Evolutionary conservation across 2,797 vertebrate genomes (phyloP), one percentile per base, ranked within the genome.

Genomic region (Arctocebus calabarensis): DNA sequence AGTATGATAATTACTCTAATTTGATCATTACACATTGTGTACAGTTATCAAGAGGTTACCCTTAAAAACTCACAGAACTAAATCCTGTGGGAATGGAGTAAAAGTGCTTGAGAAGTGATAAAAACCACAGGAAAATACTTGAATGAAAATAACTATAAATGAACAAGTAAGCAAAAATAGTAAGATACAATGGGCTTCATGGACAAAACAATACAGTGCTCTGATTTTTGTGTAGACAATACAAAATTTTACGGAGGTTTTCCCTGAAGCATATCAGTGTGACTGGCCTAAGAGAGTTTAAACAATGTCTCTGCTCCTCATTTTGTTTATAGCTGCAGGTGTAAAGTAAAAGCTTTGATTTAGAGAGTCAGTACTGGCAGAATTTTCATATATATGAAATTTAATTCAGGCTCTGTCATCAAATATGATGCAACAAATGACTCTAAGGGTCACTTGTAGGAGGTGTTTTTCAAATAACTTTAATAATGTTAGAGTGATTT

Each of bases 401-500:
- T 88, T 92, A 66, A 82, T 61, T 94, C 66, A 16, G 37, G 25
- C 85, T 61, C 91, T 82, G 20, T 70, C 40, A 86, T 78, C 32
- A 86, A 84, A 73, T 74, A 77, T 40, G 13, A 59, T 3, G 5
- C 1, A 57, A 7, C 14, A 73, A 75, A 75, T 95, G 84, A 45
- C 17, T 83, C 12, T 34, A 32, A 77, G 23, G 17, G 73, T 85
- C 25, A 90, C 5, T 59, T 55, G 7, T 37, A 70, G 59, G n/a
- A 81, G 8, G 43, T 1, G 3, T 90, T 91, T 95, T 61, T 86
- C 13, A 5, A 81, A 52, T 90, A 93, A 84, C 34, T 66, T 88
- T 29, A 89, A 66, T 66, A n/a, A 66, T 19, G 32, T 66, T 66
- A 66, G 32, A 73, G 57, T 84, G 81, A 92, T 90, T 95, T 83